Evolutionary conservation across 2,888 invertebrate species (phyloP), one percentile per base, ranked within the genome.

Genomic region (Encarsia formosa): DNA sequence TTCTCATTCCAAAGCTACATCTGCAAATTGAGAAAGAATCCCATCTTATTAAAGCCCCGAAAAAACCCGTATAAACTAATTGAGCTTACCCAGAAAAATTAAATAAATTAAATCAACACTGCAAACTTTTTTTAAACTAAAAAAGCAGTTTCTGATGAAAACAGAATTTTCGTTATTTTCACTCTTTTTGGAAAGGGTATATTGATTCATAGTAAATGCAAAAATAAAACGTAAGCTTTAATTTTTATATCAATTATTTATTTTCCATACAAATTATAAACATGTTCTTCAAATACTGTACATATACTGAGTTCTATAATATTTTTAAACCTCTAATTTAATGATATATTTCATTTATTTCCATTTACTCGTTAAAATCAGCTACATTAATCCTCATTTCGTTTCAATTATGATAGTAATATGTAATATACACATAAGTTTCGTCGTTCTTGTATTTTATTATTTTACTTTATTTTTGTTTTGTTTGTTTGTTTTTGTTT

Each of bases 221-320:
- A 3, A 42, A 31, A 42, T 42, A 20, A 5, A 42, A 29, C 11
- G 2, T 18, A 31, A 16, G 3, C 29, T 15, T 26, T 16, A 24
- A 22, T 52, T 71, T 71, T 72, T 71, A 69, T 73, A 73, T 72
- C 72, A 71, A 73, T 73, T 72, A 69, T 73, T 73, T 70, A 70
- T 71, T 71, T 85, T 85, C 83, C 84, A 85, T 85, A 85, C 85
- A 85, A 85, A 85, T 85, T 85, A 85, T 85, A 79, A 85, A 85
- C 85, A 83, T 84, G 82, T 83, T 81, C 78, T 83, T 85, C 84
- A 85, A 86, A 85, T 85, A 85, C 85, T 86, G 85, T 86, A 85
- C 85, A 85, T 75, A 73, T 72, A 73, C 73, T 73, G 73, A 73
- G 68, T 73, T 73, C 71, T 72, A 74, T 73, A 68, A 71, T 70